These are phyloP conservation scores for Callyntrura guangdongensis DNA, from an alignment of 2,888 invertebrate genomes.

Conservation along the genomic window DNA sequence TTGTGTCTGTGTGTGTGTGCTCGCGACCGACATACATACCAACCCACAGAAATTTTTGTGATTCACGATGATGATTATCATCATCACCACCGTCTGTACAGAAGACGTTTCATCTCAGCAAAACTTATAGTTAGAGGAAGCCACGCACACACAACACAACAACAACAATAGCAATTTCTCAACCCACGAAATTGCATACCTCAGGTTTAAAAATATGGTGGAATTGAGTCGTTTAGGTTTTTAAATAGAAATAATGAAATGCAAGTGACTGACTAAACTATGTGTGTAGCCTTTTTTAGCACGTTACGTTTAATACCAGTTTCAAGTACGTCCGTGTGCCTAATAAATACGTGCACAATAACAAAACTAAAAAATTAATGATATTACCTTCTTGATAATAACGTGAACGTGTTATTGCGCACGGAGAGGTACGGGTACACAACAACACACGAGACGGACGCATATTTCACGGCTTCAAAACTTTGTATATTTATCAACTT, in stretches of 20 bases:
- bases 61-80: constrained; percentile 33
- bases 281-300: neutral
- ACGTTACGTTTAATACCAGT: neutral
- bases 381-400: neutral
- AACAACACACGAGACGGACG: neutral
- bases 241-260: neutral
- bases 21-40: constrained; percentile 70
- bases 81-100: neutral
- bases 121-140: too few species aligned
- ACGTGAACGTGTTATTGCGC: constrained; percentile 3
- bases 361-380: neutral
- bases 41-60: constrained; percentile 68
- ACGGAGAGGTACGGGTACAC: too few species aligned
- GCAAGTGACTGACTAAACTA: too few species aligned
- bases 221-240: neutral
- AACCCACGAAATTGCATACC: too few species aligned
- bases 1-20: neutral
- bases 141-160: too few species aligned
- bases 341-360: neutral
- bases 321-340: neutral
- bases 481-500: constrained; percentile 24
- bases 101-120: too few species aligned
- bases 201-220: too few species aligned
- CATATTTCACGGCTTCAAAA: constrained; percentile 40
- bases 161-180: too few species aligned